Evolutionary conservation across 2,888 invertebrate genomes (phyloP).

Genomic region (Galerucella calmariensis): DNA sequence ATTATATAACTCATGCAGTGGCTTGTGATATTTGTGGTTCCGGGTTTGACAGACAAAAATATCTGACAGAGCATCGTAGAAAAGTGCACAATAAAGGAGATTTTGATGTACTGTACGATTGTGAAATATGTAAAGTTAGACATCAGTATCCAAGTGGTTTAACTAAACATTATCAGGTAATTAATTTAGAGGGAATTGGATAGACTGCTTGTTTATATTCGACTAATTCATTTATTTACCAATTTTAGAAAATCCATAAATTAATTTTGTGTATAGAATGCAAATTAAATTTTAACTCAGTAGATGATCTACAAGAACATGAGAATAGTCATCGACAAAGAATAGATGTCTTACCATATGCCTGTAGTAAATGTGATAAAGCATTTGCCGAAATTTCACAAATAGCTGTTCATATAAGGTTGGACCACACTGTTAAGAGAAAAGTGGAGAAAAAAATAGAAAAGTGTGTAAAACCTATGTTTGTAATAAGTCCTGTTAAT

Average conservation of each 20-base stretch:
- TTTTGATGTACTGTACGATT: constrained; percentile 37
- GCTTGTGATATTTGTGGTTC: constrained; percentile 50
- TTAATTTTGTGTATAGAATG: constrained; percentile 48
- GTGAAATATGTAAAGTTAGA: constrained; percentile 40
- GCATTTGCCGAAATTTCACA: constrained; percentile 58
- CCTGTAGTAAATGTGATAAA: constrained; percentile 60
- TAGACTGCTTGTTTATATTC: no score
- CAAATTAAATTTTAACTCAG: constrained; percentile 27
- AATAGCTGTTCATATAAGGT: constrained; percentile 55
- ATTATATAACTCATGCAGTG: constrained; percentile 48
- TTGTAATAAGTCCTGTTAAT: constrained; percentile 31
- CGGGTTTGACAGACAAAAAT: constrained; percentile 48
- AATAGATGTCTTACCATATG: constrained; percentile 54
- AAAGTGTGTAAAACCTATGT: constrained; percentile 1
- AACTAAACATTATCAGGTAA: constrained; percentile 44
- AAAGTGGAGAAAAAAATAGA: constrained; percentile 22
- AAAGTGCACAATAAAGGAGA: constrained; percentile 46
- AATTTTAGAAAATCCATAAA: constrained; percentile 44
- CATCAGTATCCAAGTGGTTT: constrained; percentile 39
- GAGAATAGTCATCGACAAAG: constrained; percentile 52
- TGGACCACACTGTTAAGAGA: constrained; percentile 50
- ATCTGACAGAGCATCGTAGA: constrained; percentile 49
- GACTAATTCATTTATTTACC: no score
- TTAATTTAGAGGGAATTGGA: neutral
- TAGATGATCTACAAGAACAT: constrained; percentile 42